Base-by-base conservation (phyloP, 1,140 invertebrate species). In the Dryas iulia region DNA sequence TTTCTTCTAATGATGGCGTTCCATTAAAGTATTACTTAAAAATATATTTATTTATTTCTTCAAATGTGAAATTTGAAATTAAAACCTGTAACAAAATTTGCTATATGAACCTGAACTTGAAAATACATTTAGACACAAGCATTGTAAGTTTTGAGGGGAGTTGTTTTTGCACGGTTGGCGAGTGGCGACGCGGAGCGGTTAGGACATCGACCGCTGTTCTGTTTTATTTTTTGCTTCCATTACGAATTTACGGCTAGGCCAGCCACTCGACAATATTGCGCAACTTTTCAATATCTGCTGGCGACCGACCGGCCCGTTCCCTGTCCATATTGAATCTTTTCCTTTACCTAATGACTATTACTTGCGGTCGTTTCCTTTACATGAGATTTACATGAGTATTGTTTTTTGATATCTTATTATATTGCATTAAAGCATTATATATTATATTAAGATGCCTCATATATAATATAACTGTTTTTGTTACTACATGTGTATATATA, bases 141-240 rank as follows among this genome's bases (percentile, higher is more conserved):
- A 54, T 64, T 58, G 35, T 74, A 75, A 73, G 69, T 78, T 72
- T 73, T 65, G 71, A 23, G 62, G 60, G 30, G 61, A 53, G 70
- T 72, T 75, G 81, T 89, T 89, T 87, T 89, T 87, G 76, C 71
- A 67, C 64, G 74, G 68, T 71, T 66, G 72, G 82, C 76, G 74
- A 74, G 72, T 68, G 72, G 82, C 77, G 74, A 74, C 77, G 76
- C 76, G 73, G 58, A 67, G 76, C 73, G 77, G 77, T 66, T 70
- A 75, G 75, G 78, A 76, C 80, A 76, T 80, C 77, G 74, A 78
- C 76, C 73, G 76, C 65, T 68, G 75, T 54, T 76, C 76, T 77
- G 80, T 84, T 89, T 87, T 87, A 85, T 88, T 91, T 91, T 91
- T 91, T 91, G 83, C 78, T 76, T 73, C 86, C 87, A 89, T 87